Base-by-base conservation (phyloP, 2,888 invertebrate species). In the Cremastinae sp. region DNA sequence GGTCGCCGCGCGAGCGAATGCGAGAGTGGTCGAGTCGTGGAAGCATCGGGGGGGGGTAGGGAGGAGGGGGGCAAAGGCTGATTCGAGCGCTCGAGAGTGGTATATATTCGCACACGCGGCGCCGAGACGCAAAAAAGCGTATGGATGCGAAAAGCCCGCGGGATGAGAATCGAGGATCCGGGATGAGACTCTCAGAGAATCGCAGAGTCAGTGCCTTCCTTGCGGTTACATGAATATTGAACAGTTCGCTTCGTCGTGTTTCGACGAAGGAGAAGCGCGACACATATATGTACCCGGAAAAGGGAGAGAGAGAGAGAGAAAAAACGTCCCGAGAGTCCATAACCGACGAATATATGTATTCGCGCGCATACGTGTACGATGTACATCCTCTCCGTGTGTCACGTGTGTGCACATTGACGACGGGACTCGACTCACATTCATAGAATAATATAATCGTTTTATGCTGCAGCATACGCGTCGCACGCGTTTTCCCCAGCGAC, bases 171-270 rank as follows among this genome's bases (percentile, higher is more conserved):
- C 53, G 51, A 49, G 65, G 65, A 28, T 51, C 34, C 18, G 20
- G 34, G 34, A 74, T 69, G 69, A 49, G 49, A 49, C 69, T 64
- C 45, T n/a, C n/a, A n/a, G 64, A 74, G 71, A 78, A 79, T 78
- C 76, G 76, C 78, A 49, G 69, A 81, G 80, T 80, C 79, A 71
- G 80, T 65, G 73, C 65, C 79, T 79, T 72, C 69, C 70, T 74
- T 73, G 74, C 62, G 58, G 78, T 66, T 73, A 41, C 74, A 79
- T 81, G 78, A 80, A 82, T 82, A 81, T 82, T 79, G 81, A 81
- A 82, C 76, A 75, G 72, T 36, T 76, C 53, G 69, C 76, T 79
- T 74, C 71, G 74, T 73, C 72, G 79, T 58, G 68, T 71, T 75
- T 77, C 66, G 22, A n/a, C 34, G 53, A 61, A 79, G 74, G 72